Evolutionary conservation across 2,888 invertebrate genomes (phyloP).

Genomic region (Caradrina kadenii): DNA sequence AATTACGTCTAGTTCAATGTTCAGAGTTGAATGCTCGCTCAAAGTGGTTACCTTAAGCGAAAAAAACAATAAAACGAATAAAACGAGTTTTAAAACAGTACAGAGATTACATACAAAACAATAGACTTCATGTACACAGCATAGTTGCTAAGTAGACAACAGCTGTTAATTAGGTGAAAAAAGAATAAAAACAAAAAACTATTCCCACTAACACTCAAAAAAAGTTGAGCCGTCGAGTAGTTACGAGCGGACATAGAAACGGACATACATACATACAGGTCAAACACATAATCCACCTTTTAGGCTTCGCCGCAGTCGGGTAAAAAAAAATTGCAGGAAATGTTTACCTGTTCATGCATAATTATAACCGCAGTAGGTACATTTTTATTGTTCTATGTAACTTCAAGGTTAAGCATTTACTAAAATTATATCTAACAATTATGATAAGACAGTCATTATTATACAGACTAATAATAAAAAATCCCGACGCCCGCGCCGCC

Average conservation of each 20-base stretch:
- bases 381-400: constrained; percentile 32
- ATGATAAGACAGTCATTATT: not conserved
- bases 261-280: too few species aligned
- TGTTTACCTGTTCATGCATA: not conserved
- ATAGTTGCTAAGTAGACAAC: constrained; percentile 1
- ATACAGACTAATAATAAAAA: not conserved
- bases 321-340: not conserved
- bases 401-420: constrained; percentile 37
- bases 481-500: not conserved
- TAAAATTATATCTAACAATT: constrained; percentile 21
- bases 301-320: too few species aligned
- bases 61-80: too few species aligned
- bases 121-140: not conserved
- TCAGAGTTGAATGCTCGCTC: constrained; percentile 36
- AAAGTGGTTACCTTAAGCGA: constrained; percentile 36
- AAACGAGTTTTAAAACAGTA: constrained; percentile 31
- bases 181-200: not conserved
- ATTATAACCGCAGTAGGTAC: constrained; percentile 11
- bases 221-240: too few species aligned
- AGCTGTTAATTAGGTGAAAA: constrained; percentile 5
- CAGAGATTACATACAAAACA: constrained; percentile 8
- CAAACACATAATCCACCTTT: too few species aligned
- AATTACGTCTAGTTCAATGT: constrained; percentile 15
- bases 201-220: too few species aligned
- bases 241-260: too few species aligned